Evolutionary conservation across 2,797 vertebrate species (phyloP), one percentile per base, ranked within the genome.

Genomic region (Balearica regulorum): DNA sequence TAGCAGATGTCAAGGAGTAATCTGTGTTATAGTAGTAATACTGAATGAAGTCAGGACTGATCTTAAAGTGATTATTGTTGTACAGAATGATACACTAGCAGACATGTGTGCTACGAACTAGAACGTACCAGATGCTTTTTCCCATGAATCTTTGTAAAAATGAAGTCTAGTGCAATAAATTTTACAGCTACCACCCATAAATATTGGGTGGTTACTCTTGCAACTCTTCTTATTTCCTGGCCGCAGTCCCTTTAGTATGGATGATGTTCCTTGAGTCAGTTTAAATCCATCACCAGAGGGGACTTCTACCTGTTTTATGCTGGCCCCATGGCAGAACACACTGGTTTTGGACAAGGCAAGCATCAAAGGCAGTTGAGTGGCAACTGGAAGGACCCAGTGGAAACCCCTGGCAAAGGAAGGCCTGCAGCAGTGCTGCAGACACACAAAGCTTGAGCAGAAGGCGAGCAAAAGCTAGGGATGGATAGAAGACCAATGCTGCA

Each of bases 151-250:
- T 92, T 84, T 70, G 66, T 33, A 84, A 87, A 89, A 82, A 37
- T 21, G 20, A 46, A 48, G 62, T 53, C 54, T 61, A 90, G 13
- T 10, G 2, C 8, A 82, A 51, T 70, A 58, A 35, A 76, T 87
- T 69, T 82, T 64, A 79, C 65, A 87, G n/a, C 37, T 55, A 31
- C 28, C 3, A 16, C 51, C 55, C 5, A 1, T 46, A 79, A 86
- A 73, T 80, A 85, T 77, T 57, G 80, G 44, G 39, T 44, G 14
- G 48, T 71, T 77, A 58, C 31, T 83, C 29, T 92, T 72, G 37
- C 62, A 94, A 75, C 83, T 97, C 81, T 83, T 93, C 83, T 82
- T 87, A 95, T 87, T 97, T 97, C 90, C 94, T 94, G 88, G 83
- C 88, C 48, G 31, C 11, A 58, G 61, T 54, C 87, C 76, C 0